Percentiles rank a stretch among this genome's conserved stretches.
Conservation (phyloP, 2,888 invertebrate species). For the Ormyrus nitidulus region DNA sequence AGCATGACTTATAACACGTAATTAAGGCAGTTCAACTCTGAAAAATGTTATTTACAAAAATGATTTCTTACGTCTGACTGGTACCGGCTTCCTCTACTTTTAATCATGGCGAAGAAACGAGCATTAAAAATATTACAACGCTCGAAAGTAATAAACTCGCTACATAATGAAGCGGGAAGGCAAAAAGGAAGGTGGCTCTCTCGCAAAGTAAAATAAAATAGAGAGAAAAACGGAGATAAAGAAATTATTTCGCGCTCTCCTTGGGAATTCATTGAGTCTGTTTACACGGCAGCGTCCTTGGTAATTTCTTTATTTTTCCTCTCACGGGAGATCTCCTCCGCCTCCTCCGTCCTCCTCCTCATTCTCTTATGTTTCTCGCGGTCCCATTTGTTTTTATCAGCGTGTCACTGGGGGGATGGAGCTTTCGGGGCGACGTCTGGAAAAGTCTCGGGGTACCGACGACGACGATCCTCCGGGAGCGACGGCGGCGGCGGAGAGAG, state of each 20-base stretch:
- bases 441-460: conserved; percentile 18
- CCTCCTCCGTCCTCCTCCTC: conserved; percentile 51
- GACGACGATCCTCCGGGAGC: conserved; percentile 43
- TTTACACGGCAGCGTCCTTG: conserved; percentile 64
- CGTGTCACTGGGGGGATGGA: conserved; percentile 60
- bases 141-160: neutral
- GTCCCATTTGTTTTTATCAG: conserved; percentile 75
- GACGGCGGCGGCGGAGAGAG: neutral
- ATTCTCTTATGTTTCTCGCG: conserved; percentile 62
- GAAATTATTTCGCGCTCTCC: conserved; percentile 57
- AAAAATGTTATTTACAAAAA: no score
- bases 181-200: conserved; percentile 1
- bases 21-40: neutral
- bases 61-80: no score
- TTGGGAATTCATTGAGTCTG: conserved; percentile 67
- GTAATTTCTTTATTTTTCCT: conserved; percentile 74
- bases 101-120: no score
- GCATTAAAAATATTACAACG: no score
- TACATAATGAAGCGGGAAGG: neutral
- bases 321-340: conserved; percentile 59
- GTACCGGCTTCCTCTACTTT: no score
- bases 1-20: neutral
- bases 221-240: conserved; percentile 41
- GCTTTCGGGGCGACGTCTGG: conserved; percentile 36
- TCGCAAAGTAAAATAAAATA: conserved; percentile 36